Percentiles rank a stretch among this genome's conserved stretches.
phyloP scores from a whole-genome alignment of 2,113 vertebrate genomes.

The Jaculus jaculus region DNA sequence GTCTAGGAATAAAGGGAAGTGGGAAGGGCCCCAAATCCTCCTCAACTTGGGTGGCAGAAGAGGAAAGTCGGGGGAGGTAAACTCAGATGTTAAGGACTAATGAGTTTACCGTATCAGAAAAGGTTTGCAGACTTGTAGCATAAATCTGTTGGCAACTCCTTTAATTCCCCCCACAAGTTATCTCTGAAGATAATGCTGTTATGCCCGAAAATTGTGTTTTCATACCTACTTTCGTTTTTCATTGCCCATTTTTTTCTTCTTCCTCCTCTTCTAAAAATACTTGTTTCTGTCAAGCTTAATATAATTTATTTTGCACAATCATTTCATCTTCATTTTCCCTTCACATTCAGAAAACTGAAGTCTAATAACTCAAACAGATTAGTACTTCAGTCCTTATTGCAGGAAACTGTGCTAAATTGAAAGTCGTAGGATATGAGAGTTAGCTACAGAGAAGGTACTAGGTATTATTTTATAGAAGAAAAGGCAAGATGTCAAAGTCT shows the following conservation, averaged over 20 bases:
- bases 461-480: neutral
- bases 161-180: conserved; percentile 12
- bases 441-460: neutral
- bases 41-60: conserved; percentile 8
- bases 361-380: conserved; percentile 9
- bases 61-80: conserved; percentile 1
- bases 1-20: conserved; percentile 20
- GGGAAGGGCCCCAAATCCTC: neutral
- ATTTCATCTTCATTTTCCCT: conserved; percentile 43
- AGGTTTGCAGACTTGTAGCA: conserved; percentile 34
- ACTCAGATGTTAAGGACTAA: conserved; percentile 17
- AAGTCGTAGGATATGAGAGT: conserved; percentile 10
- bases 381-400: neutral
- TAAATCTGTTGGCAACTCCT: conserved; percentile 19
- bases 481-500: neutral
- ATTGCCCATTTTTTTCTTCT: neutral
- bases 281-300: neutral
- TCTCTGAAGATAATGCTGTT: conserved; percentile 7
- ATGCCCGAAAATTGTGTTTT: conserved; percentile 21
- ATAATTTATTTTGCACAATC: conserved; percentile 19
- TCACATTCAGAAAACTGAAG: conserved; percentile 45
- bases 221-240: neutral
- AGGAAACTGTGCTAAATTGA: neutral
- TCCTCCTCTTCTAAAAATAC: neutral
- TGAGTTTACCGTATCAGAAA: neutral